phyloP scores from a whole-genome alignment of 2,888 invertebrate species.

The Acronicta leporina region DNA sequence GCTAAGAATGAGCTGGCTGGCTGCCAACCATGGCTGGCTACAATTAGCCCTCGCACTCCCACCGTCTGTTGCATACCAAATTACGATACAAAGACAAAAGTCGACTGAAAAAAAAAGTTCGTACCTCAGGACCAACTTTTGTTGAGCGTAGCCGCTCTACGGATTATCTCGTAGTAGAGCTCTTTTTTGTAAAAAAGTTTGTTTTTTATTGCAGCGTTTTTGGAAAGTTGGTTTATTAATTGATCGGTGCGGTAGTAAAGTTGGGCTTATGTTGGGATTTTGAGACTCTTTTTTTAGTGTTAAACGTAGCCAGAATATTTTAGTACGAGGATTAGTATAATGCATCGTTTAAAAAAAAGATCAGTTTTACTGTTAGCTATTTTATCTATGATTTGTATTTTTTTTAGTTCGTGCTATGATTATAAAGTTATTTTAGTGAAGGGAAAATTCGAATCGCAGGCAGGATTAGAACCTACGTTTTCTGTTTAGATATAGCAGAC shows the following conservation, averaged over 20 bases:
- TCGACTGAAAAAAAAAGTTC: conserved; percentile 29
- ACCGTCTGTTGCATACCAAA: conserved; percentile 55
- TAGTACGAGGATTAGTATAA: neutral
- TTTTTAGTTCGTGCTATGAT: no score
- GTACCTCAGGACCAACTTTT: conserved; percentile 35
- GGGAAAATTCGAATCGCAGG: no score
- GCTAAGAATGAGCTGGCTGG: conserved; percentile 54
- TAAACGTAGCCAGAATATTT: conserved; percentile 12
- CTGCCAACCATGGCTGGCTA: conserved; percentile 51
- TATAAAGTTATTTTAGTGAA: no score
- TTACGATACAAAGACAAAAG: conserved; percentile 52
- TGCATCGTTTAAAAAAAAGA: no score
- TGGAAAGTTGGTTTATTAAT: conserved; percentile 50
- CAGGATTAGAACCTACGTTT: no score
- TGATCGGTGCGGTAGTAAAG: conserved; percentile 45
- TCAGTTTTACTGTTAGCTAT: no score
- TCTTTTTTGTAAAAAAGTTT: conserved; percentile 32
- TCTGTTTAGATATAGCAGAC: no score
- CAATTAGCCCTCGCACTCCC: conserved; percentile 57
- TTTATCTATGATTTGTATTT: no score
- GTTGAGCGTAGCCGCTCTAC: conserved; percentile 33
- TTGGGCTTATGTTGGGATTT: conserved; percentile 31
- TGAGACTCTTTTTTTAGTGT: conserved; percentile 6
- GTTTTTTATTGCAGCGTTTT: conserved; percentile 37
- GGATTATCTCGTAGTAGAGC: conserved; percentile 47